Evolutionary conservation across 2,888 invertebrate species (phyloP).

Genomic region (Papilio elwesi): DNA sequence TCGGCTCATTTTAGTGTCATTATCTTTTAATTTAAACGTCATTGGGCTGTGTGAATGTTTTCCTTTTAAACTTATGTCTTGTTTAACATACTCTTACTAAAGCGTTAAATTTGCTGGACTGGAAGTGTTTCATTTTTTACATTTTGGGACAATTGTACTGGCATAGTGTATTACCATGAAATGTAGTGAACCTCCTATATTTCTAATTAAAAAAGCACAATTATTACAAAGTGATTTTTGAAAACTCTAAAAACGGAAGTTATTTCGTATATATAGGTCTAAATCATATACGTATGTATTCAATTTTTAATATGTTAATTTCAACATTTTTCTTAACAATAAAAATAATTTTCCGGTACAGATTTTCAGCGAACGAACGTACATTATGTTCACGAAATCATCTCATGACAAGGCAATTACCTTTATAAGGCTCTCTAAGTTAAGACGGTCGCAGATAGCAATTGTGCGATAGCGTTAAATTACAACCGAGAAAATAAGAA

Average conservation of each 20-base stretch:
- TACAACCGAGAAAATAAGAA: constrained; percentile 24
- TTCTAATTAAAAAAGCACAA: background rate
- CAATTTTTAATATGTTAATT: background rate
- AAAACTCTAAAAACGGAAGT: background rate
- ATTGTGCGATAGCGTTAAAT: constrained; percentile 39
- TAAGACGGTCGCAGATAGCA: constrained; percentile 25
- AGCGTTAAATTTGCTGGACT: background rate
- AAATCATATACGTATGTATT: background rate
- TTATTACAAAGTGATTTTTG: background rate
- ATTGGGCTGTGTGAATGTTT: background rate
- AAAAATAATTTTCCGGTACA: constrained; percentile 14
- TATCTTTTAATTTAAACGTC: background rate
- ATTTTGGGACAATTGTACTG: background rate
- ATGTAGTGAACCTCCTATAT: background rate
- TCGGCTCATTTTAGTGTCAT: background rate
- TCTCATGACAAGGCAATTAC: constrained; percentile 33
- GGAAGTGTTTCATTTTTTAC: background rate
- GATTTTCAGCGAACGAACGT: constrained; percentile 8
- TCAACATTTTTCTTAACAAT: background rate
- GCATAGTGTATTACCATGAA: background rate
- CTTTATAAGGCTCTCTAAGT: constrained; percentile 25
- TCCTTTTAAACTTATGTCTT: background rate
- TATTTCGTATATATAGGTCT: background rate
- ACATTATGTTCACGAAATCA: constrained; percentile 1
- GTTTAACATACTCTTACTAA: background rate